phyloP scores from a whole-genome alignment of 1,140 invertebrate genomes.

The Dreissena rostriformis region DNA sequence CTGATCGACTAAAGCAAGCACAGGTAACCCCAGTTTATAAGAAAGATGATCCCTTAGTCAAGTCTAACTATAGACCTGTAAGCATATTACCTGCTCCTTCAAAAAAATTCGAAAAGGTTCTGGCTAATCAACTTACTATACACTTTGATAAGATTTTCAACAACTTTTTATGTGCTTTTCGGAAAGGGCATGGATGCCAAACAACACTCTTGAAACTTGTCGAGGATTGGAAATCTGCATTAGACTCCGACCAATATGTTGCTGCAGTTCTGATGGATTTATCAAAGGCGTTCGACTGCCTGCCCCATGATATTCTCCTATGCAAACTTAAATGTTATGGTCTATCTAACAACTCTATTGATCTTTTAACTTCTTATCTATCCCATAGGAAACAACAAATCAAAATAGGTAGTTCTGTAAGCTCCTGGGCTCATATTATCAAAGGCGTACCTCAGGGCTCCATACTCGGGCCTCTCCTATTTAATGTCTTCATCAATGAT shows the following conservation, averaged over 20 bases:
- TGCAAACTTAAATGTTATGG: conserved; percentile 13
- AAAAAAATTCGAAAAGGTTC: conserved; percentile 5
- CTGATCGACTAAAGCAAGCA: conserved; percentile 37
- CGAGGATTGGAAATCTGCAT: no score
- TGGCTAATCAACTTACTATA: conserved; percentile 2
- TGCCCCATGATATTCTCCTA: conserved; percentile 23
- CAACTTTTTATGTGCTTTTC: no score
- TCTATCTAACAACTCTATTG: not conserved
- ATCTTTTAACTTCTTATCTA: conserved; percentile 24
- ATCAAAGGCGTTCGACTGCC: conserved; percentile 19
- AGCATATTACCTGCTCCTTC: conserved; percentile 33
- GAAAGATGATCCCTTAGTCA: conserved; percentile 26
- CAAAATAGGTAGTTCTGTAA: conserved; percentile 4
- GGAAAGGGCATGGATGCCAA: no score
- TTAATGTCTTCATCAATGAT: conserved; percentile 49
- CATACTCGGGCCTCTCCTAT: conserved; percentile 19
- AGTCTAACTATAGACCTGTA: conserved; percentile 27
- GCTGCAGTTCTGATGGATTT: conserved; percentile 10
- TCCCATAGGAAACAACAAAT: conserved; percentile 29
- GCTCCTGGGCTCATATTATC: conserved; percentile 7
- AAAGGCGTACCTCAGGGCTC: conserved; percentile 42
- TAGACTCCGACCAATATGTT: not conserved
- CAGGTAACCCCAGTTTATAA: conserved; percentile 35
- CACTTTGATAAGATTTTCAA: conserved; percentile 24
- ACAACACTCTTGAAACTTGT: no score